phyloP scores from a whole-genome alignment of 1,140 invertebrate species.

The Saccostrea glomerata region DNA sequence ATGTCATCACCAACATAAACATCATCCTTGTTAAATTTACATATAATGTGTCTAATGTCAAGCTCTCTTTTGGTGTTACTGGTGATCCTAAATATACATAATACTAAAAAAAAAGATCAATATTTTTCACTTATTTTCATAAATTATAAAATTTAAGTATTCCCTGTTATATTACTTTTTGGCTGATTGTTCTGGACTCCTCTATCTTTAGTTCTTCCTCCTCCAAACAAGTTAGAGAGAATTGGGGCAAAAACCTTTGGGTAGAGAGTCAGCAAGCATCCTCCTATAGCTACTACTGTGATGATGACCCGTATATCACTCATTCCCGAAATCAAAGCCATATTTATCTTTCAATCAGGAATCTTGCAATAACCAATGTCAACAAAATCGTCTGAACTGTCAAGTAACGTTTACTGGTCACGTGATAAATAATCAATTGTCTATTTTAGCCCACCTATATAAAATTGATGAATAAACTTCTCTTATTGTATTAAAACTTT shows the following conservation, averaged over 20 bases:
- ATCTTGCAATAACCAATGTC: slow-evolving; percentile 1
- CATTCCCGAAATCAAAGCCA: slow-evolving; percentile 12
- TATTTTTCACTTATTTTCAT: no score
- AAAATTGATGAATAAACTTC: no score
- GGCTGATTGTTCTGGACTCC: background rate
- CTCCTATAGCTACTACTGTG: background rate
- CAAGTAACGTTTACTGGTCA: background rate
- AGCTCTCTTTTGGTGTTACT: no score
- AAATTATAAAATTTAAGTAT: no score
- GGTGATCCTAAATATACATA: no score
- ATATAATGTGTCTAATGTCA: no score
- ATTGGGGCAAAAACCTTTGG: slow-evolving; percentile 4
- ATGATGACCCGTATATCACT: slow-evolving; percentile 11
- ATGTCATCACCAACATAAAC: background rate
- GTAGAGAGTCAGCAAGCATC: background rate
- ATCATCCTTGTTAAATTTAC: background rate
- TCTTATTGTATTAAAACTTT: no score
- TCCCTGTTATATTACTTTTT: background rate
- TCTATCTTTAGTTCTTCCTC: background rate
- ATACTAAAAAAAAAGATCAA: no score
- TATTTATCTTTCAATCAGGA: background rate
- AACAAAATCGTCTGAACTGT: slow-evolving; percentile 28
- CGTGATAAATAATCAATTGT: background rate
- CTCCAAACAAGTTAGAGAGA: background rate
- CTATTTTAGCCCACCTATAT: no score